Conservation (phyloP, 1,140 invertebrate genomes). For the Melanaphis sacchari region DNA sequence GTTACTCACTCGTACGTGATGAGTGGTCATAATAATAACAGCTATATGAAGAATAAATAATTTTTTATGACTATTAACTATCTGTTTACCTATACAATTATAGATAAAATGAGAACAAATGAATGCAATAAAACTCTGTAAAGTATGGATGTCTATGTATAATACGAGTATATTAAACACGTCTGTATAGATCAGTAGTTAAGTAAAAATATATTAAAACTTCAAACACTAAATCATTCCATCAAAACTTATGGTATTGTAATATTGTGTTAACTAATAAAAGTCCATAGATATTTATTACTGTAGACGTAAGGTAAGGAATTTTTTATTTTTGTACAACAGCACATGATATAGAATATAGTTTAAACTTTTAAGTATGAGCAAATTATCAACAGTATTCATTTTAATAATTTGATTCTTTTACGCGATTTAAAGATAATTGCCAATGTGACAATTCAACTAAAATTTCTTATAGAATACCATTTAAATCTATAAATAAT, state of each 20-base stretch:
- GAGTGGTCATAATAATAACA: not conserved
- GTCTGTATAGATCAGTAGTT: not conserved
- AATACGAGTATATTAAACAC: not conserved
- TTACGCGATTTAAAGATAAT: not conserved
- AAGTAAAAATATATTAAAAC: not conserved
- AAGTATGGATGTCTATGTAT: not conserved
- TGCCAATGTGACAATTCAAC: not conserved
- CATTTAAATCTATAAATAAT: not conserved
- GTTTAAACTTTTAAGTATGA: not conserved
- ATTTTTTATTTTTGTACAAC: not conserved
- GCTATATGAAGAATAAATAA: not conserved
- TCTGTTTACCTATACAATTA: slow-evolving; percentile 5
- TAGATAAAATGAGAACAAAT: slow-evolving; percentile 19
- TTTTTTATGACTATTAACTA: slow-evolving; percentile 19
- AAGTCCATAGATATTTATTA: not conserved
- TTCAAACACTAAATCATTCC: not conserved
- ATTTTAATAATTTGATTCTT: not conserved
- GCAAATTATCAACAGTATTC: not conserved
- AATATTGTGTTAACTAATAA: not conserved
- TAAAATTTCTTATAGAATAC: not conserved
- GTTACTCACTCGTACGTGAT: not conserved
- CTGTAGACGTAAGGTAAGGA: not conserved
- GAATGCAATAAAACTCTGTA: not conserved
- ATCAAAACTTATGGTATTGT: not conserved
- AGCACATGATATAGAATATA: not conserved